phyloP scores from a whole-genome alignment of 2,888 invertebrate species.

The Myopa testacea region DNA sequence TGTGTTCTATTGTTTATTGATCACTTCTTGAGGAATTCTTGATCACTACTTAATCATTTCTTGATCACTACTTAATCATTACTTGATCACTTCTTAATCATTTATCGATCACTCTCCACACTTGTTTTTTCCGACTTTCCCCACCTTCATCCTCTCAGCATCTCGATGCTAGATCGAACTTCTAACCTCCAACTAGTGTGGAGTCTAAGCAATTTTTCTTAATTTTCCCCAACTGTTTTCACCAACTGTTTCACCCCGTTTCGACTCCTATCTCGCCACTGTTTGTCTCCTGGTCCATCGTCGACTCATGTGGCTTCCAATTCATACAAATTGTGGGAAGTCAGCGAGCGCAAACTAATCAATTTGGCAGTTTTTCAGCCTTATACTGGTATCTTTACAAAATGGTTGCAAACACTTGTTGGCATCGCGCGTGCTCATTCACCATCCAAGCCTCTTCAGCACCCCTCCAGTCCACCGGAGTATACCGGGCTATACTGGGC shows the following conservation, averaged over 20 bases:
- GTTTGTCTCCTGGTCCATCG: not conserved
- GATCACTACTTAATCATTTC: not conserved
- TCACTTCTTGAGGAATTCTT: no score
- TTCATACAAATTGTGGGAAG: conserved; percentile 13
- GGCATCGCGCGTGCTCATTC: conserved; percentile 14
- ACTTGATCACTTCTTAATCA: not conserved
- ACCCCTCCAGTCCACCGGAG: not conserved
- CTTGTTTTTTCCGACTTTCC: not conserved
- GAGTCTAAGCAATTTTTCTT: conserved; percentile 5
- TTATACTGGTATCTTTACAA: conserved; percentile 23
- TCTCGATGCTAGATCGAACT: not conserved
- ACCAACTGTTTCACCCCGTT: not conserved
- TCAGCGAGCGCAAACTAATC: conserved; percentile 22
- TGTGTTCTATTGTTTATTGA: not conserved
- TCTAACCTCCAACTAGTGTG: not conserved
- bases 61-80: not conserved
- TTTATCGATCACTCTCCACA: not conserved
- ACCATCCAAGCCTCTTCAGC: not conserved
- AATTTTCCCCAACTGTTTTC: conserved; percentile 9
- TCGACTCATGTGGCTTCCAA: not conserved
- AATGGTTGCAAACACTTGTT: conserved; percentile 35
- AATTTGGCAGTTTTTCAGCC: conserved; percentile 20
- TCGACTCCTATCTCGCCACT: not conserved
- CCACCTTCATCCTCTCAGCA: not conserved
- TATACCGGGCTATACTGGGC: conserved; percentile 1